Evolutionary conservation across 2,888 invertebrate genomes (phyloP), one percentile per base, ranked within the genome.

Genomic region (Sesia bembeciformis): DNA sequence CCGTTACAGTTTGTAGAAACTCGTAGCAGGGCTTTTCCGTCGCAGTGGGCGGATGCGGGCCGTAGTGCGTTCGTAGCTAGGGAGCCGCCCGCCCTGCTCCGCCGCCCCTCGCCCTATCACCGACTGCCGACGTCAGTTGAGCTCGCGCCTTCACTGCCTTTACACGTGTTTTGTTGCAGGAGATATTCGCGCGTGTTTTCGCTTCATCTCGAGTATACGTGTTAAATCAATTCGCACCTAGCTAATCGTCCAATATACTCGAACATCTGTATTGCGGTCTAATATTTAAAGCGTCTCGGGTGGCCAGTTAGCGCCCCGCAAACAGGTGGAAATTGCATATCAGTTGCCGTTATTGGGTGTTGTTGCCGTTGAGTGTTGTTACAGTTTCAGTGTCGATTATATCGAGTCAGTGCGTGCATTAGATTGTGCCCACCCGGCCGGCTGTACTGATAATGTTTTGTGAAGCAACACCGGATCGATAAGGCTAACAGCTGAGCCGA

Each of bases 71-170:
- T 67, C 78, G 77, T 78, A 78, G 81, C 71, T 54, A 59, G 67
- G 64, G 66, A 62, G 63, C 53, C 53, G 49, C 57, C 64, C 64
- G 64, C 68, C 63, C 65, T 63, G 65, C 64, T 61, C 64, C 60
- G 56, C 64, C 60, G 56, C 56, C 57, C 54, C 55, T 61, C 56
- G 74, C 70, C 73, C 71, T 66, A 68, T 67, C 68, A 69, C 65
- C 68, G 67, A 60, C 68, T 65, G 62, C 67, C 76, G 78, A 80
- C 82, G 83, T 85, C 86, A 85, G 86, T 86, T 62, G 76, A 75
- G 75, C 76, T 74, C 78, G 76, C 62, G 66, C 67, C 65, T 60
- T 60, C 72, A 64, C 56, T 59, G 58, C 38, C 65, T 57, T 41
- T 62, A 75, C 62, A 76, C 78, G 80, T 4, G n/a, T 46, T 46